Conservation (phyloP, 2,888 invertebrate genomes). For the Acholoe squamosa region DNA sequence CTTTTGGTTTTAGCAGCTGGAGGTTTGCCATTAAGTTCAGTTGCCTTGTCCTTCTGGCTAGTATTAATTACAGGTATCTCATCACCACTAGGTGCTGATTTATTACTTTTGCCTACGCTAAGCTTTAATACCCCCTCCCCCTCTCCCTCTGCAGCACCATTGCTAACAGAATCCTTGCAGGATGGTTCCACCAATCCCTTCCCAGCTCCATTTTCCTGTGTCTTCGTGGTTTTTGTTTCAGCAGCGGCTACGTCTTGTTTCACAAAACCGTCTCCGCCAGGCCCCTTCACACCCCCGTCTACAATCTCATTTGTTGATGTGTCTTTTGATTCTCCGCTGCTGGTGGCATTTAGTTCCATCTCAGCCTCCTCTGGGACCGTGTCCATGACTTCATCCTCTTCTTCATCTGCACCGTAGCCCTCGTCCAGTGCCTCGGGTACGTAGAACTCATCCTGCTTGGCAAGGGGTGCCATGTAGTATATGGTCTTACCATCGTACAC, state of each 20-base stretch:
- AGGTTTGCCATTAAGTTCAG: background rate
- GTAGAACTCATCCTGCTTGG: slow-evolving; percentile 84
- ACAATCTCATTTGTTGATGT: background rate
- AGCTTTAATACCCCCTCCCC: background rate
- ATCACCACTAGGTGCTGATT: background rate
- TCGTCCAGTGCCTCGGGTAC: slow-evolving; percentile 80
- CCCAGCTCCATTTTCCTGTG: background rate
- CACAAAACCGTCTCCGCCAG: background rate
- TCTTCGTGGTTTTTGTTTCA: background rate
- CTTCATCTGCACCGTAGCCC: background rate
- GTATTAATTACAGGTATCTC: background rate
- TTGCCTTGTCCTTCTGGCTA: background rate
- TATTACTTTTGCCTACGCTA: background rate
- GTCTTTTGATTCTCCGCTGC: background rate
- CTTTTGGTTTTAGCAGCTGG: background rate
- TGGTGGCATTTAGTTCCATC: background rate
- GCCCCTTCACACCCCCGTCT: background rate
- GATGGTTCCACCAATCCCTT: background rate
- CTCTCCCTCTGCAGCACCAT: background rate
- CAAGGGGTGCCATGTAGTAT: slow-evolving; percentile 83
- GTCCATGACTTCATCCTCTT: slow-evolving; percentile 19
- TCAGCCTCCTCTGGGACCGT: background rate
- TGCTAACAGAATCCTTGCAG: background rate
- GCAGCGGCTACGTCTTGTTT: background rate
- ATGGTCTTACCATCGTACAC: slow-evolving; percentile 83